Percentiles rank a stretch among this genome's conserved stretches.
These are phyloP conservation scores for Micronisus gabar DNA, from an alignment of 2,113 vertebrate genomes.

Conservation along the genomic window DNA sequence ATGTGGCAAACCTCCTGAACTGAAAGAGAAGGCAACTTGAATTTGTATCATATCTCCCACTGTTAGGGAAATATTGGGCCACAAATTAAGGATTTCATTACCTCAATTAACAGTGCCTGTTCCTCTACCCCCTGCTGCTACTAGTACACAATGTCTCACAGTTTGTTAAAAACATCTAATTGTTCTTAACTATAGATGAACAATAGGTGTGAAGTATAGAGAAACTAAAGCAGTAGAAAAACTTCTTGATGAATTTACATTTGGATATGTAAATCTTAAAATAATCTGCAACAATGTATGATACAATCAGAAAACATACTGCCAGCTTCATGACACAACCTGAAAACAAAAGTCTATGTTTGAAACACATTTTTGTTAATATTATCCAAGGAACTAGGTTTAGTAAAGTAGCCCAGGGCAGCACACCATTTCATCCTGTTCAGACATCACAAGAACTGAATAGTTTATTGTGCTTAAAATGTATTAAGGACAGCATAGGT, in stretches of 20 bases:
- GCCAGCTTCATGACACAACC: neutral
- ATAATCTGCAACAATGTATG: neutral
- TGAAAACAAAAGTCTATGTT: neutral
- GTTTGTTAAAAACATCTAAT: neutral
- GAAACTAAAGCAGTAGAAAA: neutral
- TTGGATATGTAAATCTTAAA: neutral
- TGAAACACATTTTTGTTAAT: neutral
- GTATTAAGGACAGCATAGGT: neutral
- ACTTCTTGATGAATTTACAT: neutral
- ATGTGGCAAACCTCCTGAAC: neutral
- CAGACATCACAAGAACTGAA: neutral
- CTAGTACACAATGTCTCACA: neutral
- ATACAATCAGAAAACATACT: neutral
- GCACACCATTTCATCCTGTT: neutral
- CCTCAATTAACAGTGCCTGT: neutral
- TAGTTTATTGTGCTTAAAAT: neutral
- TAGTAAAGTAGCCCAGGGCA: neutral
- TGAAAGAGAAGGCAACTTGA: slow-evolving; percentile 30
- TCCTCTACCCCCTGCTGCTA: neutral
- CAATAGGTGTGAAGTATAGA: neutral
- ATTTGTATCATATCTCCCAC: neutral
- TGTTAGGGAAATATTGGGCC: neutral
- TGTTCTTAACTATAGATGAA: neutral
- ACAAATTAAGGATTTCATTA: neutral
- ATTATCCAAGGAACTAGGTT: neutral